Evolutionary conservation across 2,113 vertebrate genomes (phyloP).

Genomic region (Pluvianellus socialis): DNA sequence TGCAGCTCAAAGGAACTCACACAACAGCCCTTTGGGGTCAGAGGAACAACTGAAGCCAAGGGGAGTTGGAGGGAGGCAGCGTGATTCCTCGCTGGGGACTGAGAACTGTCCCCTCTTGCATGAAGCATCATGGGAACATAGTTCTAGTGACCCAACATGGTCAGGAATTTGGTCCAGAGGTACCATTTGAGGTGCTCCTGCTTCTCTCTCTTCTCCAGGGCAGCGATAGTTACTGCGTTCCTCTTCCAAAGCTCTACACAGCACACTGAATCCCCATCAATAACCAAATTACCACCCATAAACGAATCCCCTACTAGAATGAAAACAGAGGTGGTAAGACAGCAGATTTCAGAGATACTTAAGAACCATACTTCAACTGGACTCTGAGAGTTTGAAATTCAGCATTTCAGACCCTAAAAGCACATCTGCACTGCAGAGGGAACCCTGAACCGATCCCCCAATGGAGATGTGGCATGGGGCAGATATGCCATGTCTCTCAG

Average conservation of each 20-base stretch:
- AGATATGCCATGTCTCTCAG: accelerated
- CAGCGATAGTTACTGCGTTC: not conserved
- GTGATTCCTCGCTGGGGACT: not conserved
- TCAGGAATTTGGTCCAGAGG: not conserved
- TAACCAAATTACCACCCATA: not conserved
- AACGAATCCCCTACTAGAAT: not conserved
- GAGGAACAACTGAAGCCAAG: not conserved
- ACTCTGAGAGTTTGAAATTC: not conserved
- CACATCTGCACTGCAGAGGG: not conserved
- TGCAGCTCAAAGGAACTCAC: not conserved
- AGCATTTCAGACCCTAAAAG: not conserved
- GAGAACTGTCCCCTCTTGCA: not conserved
- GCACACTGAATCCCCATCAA: not conserved
- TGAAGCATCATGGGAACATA: not conserved
- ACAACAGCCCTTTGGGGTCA: not conserved
- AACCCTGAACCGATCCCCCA: not conserved
- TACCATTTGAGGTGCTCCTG: not conserved
- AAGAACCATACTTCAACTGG: not conserved
- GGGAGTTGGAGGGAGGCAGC: not conserved
- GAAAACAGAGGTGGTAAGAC: not conserved
- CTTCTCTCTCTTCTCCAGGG: not conserved
- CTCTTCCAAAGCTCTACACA: not conserved
- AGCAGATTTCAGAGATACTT: not conserved
- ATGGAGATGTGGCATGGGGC: not conserved
- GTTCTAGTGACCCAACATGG: not conserved